Evolutionary conservation across 2,797 vertebrate species (phyloP).

Genomic region (Hypotaenidia okinawae): DNA sequence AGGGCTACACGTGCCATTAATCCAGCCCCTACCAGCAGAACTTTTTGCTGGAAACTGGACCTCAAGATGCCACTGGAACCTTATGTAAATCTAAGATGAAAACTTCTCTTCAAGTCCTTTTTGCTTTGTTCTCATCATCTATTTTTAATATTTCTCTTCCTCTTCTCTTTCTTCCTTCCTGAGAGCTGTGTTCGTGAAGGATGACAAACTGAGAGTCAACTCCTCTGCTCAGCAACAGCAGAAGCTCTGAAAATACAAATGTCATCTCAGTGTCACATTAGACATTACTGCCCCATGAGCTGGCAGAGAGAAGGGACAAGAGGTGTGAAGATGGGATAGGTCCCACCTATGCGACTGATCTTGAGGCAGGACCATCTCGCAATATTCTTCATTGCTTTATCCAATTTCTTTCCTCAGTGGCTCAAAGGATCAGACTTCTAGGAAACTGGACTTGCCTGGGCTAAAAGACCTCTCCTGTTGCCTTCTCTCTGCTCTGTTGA

Average conservation of each 20-base stretch:
- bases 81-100: not conserved
- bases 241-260: constrained; percentile 24
- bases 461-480: too few species aligned
- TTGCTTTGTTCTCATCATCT: not conserved
- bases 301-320: not conserved
- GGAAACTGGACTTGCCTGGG: too few species aligned
- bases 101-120: not conserved
- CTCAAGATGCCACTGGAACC: not conserved
- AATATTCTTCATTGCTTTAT: too few species aligned
- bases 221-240: constrained; percentile 50
- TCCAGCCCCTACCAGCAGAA: not conserved
- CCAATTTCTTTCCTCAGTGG: too few species aligned
- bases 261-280: not conserved
- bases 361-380: too few species aligned
- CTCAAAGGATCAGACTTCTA: too few species aligned
- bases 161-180: constrained; percentile 1
- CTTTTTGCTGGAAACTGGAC: not conserved
- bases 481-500: too few species aligned
- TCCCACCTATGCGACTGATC: too few species aligned
- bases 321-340: not conserved
- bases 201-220: not conserved
- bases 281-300: not conserved
- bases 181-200: not conserved
- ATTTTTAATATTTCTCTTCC: constrained; percentile 3
- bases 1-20: not conserved